These are phyloP conservation scores for Nomada hirtipes DNA, from an alignment of 2,888 invertebrate genomes.

Conservation along the genomic window DNA sequence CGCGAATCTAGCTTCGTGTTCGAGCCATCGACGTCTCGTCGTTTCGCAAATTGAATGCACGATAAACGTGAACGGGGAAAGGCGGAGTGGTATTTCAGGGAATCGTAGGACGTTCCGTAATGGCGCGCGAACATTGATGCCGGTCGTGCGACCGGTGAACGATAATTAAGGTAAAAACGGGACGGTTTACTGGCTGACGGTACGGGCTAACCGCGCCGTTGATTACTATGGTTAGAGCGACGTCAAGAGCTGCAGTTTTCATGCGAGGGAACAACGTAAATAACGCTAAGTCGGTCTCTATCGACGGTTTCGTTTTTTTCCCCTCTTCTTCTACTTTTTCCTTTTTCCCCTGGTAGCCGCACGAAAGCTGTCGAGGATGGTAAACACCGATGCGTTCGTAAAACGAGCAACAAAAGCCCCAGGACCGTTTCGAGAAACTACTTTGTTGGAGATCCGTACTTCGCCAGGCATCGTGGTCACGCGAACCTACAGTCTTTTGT, in stretches of 20 bases:
- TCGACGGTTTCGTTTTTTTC: neutral
- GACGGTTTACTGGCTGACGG: constrained; percentile 33
- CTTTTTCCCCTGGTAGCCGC: neutral
- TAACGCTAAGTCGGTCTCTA: constrained; percentile 38
- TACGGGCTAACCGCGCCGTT: neutral
- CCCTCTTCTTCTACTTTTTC: no score
- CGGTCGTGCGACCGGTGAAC: constrained; percentile 19
- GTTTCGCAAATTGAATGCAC: constrained; percentile 37
- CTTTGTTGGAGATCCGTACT: constrained; percentile 54
- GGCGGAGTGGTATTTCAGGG: neutral
- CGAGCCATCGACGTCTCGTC: constrained; percentile 10
- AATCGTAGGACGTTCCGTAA: constrained; percentile 12
- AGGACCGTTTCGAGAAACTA: constrained; percentile 55
- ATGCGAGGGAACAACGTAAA: constrained; percentile 43
- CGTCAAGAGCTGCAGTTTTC: constrained; percentile 45
- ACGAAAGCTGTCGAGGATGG: constrained; percentile 23
- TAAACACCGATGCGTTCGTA: constrained; percentile 28
- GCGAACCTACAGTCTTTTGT: constrained; percentile 40
- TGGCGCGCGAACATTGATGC: constrained; percentile 30
- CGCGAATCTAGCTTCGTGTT: constrained; percentile 15
- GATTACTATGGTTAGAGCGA: constrained; percentile 54
- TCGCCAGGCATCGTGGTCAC: constrained; percentile 54
- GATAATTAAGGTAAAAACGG: constrained; percentile 57
- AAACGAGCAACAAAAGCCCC: constrained; percentile 32
- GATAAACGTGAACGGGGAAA: constrained; percentile 22